Evolutionary conservation across 1,140 invertebrate genomes (phyloP).

Genomic region (Listronotus bonariensis): DNA sequence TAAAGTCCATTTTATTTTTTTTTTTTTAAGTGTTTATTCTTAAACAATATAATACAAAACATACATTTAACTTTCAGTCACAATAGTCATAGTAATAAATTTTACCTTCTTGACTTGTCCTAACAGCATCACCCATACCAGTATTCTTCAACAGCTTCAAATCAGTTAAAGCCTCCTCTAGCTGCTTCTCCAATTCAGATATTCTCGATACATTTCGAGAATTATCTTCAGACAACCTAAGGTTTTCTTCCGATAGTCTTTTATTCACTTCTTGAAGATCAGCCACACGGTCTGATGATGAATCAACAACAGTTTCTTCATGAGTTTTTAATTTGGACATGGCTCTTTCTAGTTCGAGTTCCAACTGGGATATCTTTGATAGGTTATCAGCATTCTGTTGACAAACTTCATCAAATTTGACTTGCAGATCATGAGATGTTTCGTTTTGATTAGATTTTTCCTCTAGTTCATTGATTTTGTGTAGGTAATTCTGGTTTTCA

Average conservation of each 20-base stretch:
- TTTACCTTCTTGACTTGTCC: conserved; percentile 17
- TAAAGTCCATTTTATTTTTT: no score
- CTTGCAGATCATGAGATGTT: not conserved
- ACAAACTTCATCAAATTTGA: not conserved
- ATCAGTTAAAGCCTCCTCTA: conserved; percentile 55
- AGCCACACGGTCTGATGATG: not conserved
- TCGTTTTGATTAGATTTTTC: no score
- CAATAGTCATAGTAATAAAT: no score
- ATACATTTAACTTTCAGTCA: no score
- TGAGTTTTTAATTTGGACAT: not conserved
- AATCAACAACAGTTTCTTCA: not conserved
- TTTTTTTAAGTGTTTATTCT: no score
- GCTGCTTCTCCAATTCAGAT: conserved; percentile 52
- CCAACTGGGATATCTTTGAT: not conserved
- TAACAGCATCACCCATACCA: conserved; percentile 9
- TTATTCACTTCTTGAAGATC: conserved; percentile 63
- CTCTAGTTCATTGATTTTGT: no score
- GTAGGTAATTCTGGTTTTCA: no score
- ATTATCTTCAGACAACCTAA: conserved; percentile 40
- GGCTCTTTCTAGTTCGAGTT: not conserved
- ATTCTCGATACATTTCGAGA: conserved; percentile 45
- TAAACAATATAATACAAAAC: no score
- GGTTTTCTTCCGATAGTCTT: conserved; percentile 38
- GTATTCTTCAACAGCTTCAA: conserved; percentile 48
- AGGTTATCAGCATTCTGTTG: conserved; percentile 1